Evolutionary conservation across 2,888 invertebrate genomes (phyloP).

Genomic region (Mylabris sibirica): DNA sequence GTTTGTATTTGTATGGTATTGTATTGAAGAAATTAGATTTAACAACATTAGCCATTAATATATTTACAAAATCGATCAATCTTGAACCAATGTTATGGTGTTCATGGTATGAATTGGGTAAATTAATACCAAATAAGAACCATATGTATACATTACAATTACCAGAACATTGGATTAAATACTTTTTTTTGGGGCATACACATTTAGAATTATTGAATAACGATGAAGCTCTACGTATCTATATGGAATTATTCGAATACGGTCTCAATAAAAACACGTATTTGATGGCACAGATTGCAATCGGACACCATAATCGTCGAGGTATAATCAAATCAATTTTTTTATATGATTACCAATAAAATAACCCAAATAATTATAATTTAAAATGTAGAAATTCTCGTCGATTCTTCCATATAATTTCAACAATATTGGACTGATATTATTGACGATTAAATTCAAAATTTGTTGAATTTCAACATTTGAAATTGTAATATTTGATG

Average conservation of each 20-base stretch:
- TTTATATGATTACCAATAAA: slow-evolving; percentile 47
- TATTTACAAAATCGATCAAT: slow-evolving; percentile 80
- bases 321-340: slow-evolving; percentile 64
- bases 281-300: slow-evolving; percentile 89
- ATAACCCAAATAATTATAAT: slow-evolving; percentile 52
- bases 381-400: slow-evolving; percentile 43
- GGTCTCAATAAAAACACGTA: slow-evolving; percentile 91
- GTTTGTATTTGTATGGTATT: slow-evolving; percentile 88
- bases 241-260: slow-evolving; percentile 75
- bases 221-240: slow-evolving; percentile 87
- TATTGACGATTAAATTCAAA: slow-evolving; percentile 43
- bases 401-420: slow-evolving; percentile 38
- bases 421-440: slow-evolving; percentile 45
- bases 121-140: slow-evolving; percentile 76
- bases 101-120: slow-evolving; percentile 91
- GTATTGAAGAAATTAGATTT: slow-evolving; percentile 88
- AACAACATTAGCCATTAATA: slow-evolving; percentile 77
- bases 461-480: slow-evolving; percentile 39
- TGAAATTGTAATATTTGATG: slow-evolving; percentile 39
- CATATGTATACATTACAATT: slow-evolving; percentile 71
- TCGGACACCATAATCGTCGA: slow-evolving; percentile 91
- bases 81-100: slow-evolving; percentile 90
- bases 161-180: slow-evolving; percentile 94
- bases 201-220: slow-evolving; percentile 89
- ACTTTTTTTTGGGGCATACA: slow-evolving; percentile 89